Base-by-base conservation (phyloP, 1,140 invertebrate genomes). In the Drosophila novamexicana region DNA sequence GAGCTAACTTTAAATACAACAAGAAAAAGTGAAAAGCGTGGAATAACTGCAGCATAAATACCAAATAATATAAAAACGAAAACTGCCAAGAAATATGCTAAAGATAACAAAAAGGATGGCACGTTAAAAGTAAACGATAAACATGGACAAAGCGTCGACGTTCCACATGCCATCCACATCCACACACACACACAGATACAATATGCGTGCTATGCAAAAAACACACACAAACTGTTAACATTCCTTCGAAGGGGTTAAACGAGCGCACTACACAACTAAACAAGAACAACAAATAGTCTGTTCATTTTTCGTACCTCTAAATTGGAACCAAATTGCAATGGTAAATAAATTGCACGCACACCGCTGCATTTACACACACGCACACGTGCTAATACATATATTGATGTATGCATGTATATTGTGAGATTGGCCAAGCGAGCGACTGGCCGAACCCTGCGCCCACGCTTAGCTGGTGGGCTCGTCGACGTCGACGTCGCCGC, bases 181-280 rank as follows among this genome's bases (percentile, higher is more conserved):
- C 75, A 71, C 10, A 22, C 75, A 71, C 10, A 53, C 22, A 56
- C 45, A 59, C 68, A 65, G 47, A 37, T 37, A 71, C 42, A 42
- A 61, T 69, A 69, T 56, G 49, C 73, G 76, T 49, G 63, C 65
- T 81, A 77, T 59, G 72, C 67, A 59, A 54, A 83, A 47, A 63
- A 42, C 8, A 29, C 14, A 32, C 39, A 75, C 64, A 64, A 2
- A 86, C 62, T 75, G 75, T 10, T 49, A 86, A 79, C 72, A 86
- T 89, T 88, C 82, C 83, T 77, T 83, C 59, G 65, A 86, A 86
- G 84, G 82, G 83, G 83, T 88, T 88, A 86, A 86, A 86, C 75
- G 83, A 86, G 79, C 79, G 76, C 72, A 71, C 44, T 42, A 78
- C 9, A 75, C 52, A 81, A 59, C 67, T n/a, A 50, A 79, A 61